Percentiles rank a stretch among this genome's conserved stretches.
Conservation (phyloP, 2,888 invertebrate species). For the Nymphalis c-album region DNA sequence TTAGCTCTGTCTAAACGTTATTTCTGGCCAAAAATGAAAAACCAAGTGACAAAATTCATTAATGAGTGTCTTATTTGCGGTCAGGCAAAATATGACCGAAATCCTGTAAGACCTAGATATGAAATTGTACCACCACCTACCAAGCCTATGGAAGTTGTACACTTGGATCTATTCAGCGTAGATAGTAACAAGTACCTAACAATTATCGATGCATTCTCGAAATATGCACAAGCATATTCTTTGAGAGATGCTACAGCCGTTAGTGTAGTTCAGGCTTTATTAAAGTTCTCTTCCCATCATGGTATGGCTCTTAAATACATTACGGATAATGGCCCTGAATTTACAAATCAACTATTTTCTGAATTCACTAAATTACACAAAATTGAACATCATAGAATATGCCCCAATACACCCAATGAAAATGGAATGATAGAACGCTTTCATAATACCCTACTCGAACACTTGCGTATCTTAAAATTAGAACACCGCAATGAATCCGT, state of each 20-base stretch:
- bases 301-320: too few relatives aligned
- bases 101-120: slow-evolving; percentile 34
- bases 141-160: slow-evolving; percentile 6
- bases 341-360: too few relatives aligned
- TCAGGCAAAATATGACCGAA: slow-evolving; percentile 35
- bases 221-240: neutral
- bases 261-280: too few relatives aligned
- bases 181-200: slow-evolving; percentile 21
- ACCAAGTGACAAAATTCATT: slow-evolving; percentile 41
- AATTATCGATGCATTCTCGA: slow-evolving; percentile 15
- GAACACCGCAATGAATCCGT: neutral
- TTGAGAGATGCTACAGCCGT: too few relatives aligned
- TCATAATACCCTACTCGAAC: too few relatives aligned
- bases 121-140: slow-evolving; percentile 29
- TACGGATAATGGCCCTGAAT: too few relatives aligned
- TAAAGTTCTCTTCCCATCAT: too few relatives aligned
- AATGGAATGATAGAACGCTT: too few relatives aligned
- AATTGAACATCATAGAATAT: too few relatives aligned
- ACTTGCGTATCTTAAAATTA: neutral
- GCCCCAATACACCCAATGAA: too few relatives aligned
- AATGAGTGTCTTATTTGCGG: slow-evolving; percentile 31
- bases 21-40: slow-evolving; percentile 44
- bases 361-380: too few relatives aligned
- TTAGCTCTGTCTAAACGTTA: slow-evolving; percentile 37
- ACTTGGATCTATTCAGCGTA: neutral